Conservation (phyloP, 2,888 invertebrate genomes). For the Nomada goodeniana region DNA sequence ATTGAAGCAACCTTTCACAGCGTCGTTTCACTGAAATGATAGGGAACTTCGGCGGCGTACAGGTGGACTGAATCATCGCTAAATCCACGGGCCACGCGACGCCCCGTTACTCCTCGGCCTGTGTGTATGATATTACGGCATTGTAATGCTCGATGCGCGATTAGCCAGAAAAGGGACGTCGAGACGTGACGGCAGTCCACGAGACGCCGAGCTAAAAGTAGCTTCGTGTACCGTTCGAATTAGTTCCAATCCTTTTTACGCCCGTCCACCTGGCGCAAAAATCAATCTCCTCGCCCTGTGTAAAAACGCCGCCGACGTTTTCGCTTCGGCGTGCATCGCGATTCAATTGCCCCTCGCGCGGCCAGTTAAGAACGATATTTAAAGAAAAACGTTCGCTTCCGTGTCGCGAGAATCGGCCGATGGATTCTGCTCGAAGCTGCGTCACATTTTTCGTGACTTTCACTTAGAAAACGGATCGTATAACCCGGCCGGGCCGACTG, state of each 20-base stretch:
- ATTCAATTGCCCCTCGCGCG: background rate
- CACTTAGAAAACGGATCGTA: constrained; percentile 6
- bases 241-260: constrained; percentile 48
- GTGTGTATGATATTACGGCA: constrained; percentile 37
- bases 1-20: too few species aligned
- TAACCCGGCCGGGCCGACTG: background rate
- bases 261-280: constrained; percentile 26
- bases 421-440: constrained; percentile 13
- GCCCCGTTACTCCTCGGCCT: constrained; percentile 52
- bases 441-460: constrained; percentile 22
- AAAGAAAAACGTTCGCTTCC: constrained; percentile 43
- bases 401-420: background rate
- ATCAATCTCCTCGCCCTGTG: background rate
- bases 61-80: constrained; percentile 45
- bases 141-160: constrained; percentile 57
- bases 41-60: background rate
- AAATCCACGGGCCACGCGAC: constrained; percentile 14
- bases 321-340: constrained; percentile 11
- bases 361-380: constrained; percentile 18
- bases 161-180: constrained; percentile 47
- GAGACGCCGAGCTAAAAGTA: constrained; percentile 53
- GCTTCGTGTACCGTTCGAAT: constrained; percentile 53
- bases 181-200: constrained; percentile 61
- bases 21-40: too few species aligned
- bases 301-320: constrained; percentile 18